Base-by-base conservation (phyloP, 2,797 vertebrate species). In the Rhinophrynus dorsalis region DNA sequence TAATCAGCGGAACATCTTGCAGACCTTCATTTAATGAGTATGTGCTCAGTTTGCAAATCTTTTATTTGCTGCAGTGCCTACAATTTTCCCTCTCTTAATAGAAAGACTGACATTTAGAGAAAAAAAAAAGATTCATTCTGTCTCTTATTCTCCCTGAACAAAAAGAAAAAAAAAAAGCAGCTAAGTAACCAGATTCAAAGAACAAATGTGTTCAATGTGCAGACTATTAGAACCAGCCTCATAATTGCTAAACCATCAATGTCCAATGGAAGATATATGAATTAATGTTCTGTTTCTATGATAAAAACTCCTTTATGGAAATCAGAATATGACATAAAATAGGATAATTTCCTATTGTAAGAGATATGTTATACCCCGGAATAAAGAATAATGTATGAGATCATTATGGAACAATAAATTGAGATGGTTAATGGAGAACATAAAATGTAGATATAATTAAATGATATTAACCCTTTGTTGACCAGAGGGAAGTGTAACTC, bases 271-370 rank as follows among this genome's bases (percentile, higher is more conserved):
- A 52, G 52, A 32, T 33, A 12, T 30, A 21, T 66, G 12, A 73
- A 65, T 72, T 35, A 64, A 50, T 63, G 44, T 15, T 33, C 60
- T 72, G 52, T 63, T 38, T 9, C 32, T 12, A 55, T 13, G 51
- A 65, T 57, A 71, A 56, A 63, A 37, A 11, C 18, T 72, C 35
- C 35, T 57, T 56, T 65, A 48, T 57, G 54, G 44, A 65, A 73
- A 73, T 44, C 33, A 52, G 69, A 30, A 57, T 64, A 73, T 65
- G 24, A 37, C 26, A 59, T 9, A 73, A 50, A 73, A 73, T 73
- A 52, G 61, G 30, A 38, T 73, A 42, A 73, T 73, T 59, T 57
- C 59, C 40, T 37, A 20, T 66, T 54, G 51, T 47, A 37, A 21
- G 11, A 65, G 52, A 40, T 13, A 29, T 51, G 21, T 48, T 56